Conservation (phyloP, 2,797 vertebrate species). For the Tapera naevia region DNA sequence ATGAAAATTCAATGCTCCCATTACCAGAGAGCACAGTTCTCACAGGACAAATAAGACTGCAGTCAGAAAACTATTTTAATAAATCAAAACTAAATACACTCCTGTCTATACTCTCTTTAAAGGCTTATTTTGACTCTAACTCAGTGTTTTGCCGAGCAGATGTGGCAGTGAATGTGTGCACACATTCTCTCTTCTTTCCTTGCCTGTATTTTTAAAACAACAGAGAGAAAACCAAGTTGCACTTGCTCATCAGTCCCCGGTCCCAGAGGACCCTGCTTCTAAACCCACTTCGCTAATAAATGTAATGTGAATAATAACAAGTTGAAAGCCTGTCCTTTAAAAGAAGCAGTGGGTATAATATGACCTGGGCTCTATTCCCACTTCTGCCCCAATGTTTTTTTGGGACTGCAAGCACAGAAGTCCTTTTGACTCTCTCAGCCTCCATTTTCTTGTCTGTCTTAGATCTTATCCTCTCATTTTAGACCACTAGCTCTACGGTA, state of each 20-base stretch:
- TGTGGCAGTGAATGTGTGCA: not conserved
- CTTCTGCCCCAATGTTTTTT: not conserved
- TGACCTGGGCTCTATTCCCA: not conserved
- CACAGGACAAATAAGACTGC: conserved; percentile 61
- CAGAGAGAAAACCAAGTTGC: not conserved
- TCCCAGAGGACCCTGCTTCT: not conserved
- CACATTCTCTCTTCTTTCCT: not conserved
- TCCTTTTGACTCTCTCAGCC: not conserved
- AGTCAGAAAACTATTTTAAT: conserved; percentile 62
- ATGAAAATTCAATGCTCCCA: conserved; percentile 62
- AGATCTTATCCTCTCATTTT: not conserved
- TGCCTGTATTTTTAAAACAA: not conserved
- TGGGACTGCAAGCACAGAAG: not conserved
- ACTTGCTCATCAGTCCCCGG: not conserved
- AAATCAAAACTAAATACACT: conserved; percentile 61
- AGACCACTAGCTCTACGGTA: not conserved
- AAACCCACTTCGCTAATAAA: not conserved
- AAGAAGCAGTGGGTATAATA: not conserved
- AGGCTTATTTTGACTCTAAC: conserved; percentile 39
- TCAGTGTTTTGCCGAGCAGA: not conserved
- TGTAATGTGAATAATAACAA: not conserved
- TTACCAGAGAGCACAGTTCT: conserved; percentile 47
- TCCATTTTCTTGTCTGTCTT: not conserved
- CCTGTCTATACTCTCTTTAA: conserved; percentile 46
- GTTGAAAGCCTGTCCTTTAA: not conserved